These are phyloP conservation scores for Gadopsis bispinosus DNA, from an alignment of 2,797 vertebrate species.

Conservation along the genomic window DNA sequence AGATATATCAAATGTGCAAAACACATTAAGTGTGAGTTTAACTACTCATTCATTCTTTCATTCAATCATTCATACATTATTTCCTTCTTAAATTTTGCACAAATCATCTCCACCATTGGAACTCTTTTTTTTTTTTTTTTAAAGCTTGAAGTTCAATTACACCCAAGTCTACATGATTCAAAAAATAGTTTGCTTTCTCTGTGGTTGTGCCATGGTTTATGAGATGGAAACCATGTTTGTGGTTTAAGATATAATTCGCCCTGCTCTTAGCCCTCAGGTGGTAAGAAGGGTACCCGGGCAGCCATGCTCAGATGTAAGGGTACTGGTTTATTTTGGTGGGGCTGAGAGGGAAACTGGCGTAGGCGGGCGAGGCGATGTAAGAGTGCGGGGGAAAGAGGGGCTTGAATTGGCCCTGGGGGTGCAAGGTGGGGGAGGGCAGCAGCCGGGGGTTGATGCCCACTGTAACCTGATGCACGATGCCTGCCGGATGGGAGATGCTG, in stretches of 20 bases:
- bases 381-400: conserved; percentile 95
- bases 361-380: conserved; percentile 95
- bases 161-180: conserved; percentile 96
- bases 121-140: conserved; percentile 81
- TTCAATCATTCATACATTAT: conserved; percentile 80
- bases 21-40: conserved; percentile 98
- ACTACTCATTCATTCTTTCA: conserved; percentile 81
- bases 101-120: conserved; percentile 74
- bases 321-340: conserved; percentile 98
- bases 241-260: conserved; percentile 70
- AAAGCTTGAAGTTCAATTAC: conserved; percentile 99
- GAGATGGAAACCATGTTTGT: conserved; percentile 90
- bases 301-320: conserved; percentile 93
- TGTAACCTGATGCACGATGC: conserved; percentile 94
- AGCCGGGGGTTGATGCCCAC: conserved; percentile 96
- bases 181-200: conserved; percentile 94
- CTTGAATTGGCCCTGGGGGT: conserved; percentile 94
- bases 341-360: conserved; percentile 95
- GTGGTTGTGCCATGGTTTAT: conserved; percentile 96
- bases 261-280: conserved; percentile 75
- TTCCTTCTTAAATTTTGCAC: conserved; percentile 75
- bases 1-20: conserved; percentile 99
- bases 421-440: conserved; percentile 94
- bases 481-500: conserved; percentile 89
- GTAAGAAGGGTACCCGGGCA: conserved; percentile 69